Conservation (phyloP, 2,888 invertebrate genomes). For the Trichacis sp. region DNA sequence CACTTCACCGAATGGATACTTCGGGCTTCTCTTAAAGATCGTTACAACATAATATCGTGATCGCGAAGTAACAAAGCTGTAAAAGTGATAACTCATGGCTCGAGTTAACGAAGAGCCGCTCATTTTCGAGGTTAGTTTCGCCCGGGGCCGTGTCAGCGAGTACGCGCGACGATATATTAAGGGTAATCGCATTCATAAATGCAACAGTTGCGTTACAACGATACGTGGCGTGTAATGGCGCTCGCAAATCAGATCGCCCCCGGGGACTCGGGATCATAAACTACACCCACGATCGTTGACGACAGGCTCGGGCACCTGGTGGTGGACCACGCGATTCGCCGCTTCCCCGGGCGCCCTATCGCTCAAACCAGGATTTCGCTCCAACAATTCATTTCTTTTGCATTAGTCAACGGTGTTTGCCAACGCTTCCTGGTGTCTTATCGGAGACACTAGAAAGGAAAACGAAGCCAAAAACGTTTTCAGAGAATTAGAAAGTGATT, state of each 20-base stretch:
- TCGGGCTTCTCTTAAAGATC: no score
- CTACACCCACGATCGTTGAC: slow-evolving; percentile 40
- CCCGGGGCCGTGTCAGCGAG: slow-evolving; percentile 32
- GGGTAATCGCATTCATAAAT: slow-evolving; percentile 49
- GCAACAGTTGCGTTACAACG: slow-evolving; percentile 47
- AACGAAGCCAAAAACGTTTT: no score
- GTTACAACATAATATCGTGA: no score
- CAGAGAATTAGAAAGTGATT: no score
- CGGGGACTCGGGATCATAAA: slow-evolving; percentile 38
- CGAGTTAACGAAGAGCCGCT: no score
- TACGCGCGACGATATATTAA: slow-evolving; percentile 37
- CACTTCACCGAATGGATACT: no score
- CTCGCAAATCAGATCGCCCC: slow-evolving; percentile 47
- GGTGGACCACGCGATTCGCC: slow-evolving; percentile 15
- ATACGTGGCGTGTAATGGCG: slow-evolving; percentile 41
- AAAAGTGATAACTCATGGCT: no score
- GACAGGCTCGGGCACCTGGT: slow-evolving; percentile 30
- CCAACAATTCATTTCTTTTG: no score
- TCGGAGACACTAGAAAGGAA: no score
- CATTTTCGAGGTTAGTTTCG: slow-evolving; percentile 14
- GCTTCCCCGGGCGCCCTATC: slow-evolving; percentile 26
- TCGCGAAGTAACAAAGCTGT: no score
- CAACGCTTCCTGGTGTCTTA: no score
- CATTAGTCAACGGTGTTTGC: no score
- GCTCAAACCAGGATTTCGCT: slow-evolving; percentile 16